phyloP scores from a whole-genome alignment of 2,888 invertebrate species.

The Tenthredo mesomela region DNA sequence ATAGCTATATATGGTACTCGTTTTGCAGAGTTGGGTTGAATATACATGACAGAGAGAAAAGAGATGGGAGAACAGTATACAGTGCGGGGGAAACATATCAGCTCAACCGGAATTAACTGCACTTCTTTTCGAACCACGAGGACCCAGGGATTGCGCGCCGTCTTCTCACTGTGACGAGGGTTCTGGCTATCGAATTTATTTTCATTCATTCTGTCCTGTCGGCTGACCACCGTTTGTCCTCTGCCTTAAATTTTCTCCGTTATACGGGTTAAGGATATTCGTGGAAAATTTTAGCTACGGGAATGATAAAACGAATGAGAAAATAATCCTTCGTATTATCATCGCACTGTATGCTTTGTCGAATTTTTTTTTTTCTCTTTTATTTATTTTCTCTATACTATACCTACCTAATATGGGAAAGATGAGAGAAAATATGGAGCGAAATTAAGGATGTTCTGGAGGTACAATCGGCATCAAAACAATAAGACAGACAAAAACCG shows the following conservation, averaged over 20 bases:
- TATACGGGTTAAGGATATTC: not conserved
- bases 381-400: too few species aligned
- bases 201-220: constrained; percentile 34
- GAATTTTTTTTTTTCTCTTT: too few species aligned
- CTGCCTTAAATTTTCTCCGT: not conserved
- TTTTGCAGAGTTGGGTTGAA: not conserved
- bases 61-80: not conserved
- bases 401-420: too few species aligned
- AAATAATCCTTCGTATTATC: not conserved
- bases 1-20: constrained; percentile 8
- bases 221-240: constrained; percentile 41
- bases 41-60: not conserved
- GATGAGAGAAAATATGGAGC: too few species aligned
- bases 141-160: constrained; percentile 35
- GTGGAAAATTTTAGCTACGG: not conserved
- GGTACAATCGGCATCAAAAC: too few species aligned
- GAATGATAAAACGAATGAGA: not conserved
- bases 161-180: constrained; percentile 38
- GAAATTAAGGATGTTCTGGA: too few species aligned
- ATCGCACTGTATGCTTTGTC: too few species aligned
- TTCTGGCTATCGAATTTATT: constrained; percentile 40
- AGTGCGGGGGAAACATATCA: constrained; percentile 5
- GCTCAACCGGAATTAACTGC: constrained; percentile 38
- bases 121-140: constrained; percentile 43
- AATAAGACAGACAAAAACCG: too few species aligned